Evolutionary conservation across 2,113 vertebrate genomes (phyloP), one percentile per base, ranked within the genome.

Genomic region (Colistium nudipinnis): DNA sequence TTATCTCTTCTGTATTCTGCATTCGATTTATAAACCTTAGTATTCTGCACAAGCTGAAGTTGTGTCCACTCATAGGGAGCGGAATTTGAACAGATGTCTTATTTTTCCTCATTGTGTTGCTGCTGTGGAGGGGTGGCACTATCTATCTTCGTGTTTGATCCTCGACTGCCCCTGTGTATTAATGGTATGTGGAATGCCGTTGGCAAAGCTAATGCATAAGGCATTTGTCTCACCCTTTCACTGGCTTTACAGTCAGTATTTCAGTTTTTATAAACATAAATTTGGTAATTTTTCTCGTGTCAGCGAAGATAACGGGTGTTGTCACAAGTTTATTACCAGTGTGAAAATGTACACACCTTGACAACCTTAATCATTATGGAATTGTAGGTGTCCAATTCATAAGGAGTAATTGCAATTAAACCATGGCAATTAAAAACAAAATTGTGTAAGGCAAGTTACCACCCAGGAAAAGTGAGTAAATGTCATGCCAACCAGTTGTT

Each of bases 101-200:
- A 30, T 45, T 62, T 49, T 20, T 56, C 51, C 52, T 12, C 62
- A 69, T 56, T 63, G 28, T 63, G 55, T 49, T 56, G 9, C 68
- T 57, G 0, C 9, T 43, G 28, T 74, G 53, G 13, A 0, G 54
- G 55, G 60, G 17, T 33, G 27, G 27, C 56, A 41, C 19, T 25
- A 28, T 43, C 22, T 6, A 16, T 44, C 74, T 59, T 48, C 67
- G 56, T 67, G 52, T 60, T 27, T 49, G 44, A 70, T 62, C 25
- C 35, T 3, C 47, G 45, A 51, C 13, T 31, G 16, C 13, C 6
- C 10, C n/a, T 31, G 27, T 43, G 14, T 47, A 16, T 41, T 19
- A n/a, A 7, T 64, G 24, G 47, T 33, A 47, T 1, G 4, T 44
- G 25, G 51, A 62, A 19, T n/a, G n/a, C n/a, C n/a, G n/a, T n/a